Evolutionary conservation across 2,113 vertebrate species (phyloP).

Genomic region (Todiramphus saurophagus): DNA sequence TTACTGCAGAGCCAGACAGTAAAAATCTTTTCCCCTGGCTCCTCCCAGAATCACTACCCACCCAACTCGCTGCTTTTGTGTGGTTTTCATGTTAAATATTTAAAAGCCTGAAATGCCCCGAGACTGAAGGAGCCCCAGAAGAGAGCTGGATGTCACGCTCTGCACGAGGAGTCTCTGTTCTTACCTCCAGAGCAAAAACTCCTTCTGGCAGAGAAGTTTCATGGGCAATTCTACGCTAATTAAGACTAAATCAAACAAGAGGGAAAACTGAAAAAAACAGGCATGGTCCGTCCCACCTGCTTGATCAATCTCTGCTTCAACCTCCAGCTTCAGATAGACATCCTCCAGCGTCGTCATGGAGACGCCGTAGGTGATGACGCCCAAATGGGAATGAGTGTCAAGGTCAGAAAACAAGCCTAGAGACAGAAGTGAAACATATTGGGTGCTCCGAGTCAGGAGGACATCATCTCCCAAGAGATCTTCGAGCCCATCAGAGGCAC

Average conservation of each 20-base stretch:
- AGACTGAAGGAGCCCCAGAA: neutral
- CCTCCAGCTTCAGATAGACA: slow-evolving; percentile 93
- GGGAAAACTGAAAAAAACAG: neutral
- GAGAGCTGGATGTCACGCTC: neutral
- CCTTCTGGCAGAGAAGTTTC: accelerated
- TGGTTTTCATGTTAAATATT: neutral
- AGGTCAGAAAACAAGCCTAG: slow-evolving; percentile 90
- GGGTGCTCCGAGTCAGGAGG: neutral
- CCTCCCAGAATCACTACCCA: neutral
- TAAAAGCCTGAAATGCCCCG: accelerated
- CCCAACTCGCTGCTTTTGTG: neutral
- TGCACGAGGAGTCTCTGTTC: accelerated
- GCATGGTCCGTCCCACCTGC: slow-evolving; percentile 76
- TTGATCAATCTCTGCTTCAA: slow-evolving; percentile 92
- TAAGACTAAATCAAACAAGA: accelerated
- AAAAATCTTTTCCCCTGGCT: neutral
- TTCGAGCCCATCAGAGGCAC: neutral
- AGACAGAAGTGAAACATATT: neutral
- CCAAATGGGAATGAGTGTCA: slow-evolving; percentile 83
- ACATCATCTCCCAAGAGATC: neutral
- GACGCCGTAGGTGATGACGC: slow-evolving; percentile 91
- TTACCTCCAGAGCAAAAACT: neutral
- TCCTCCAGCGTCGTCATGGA: slow-evolving; percentile 98
- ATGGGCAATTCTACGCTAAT: accelerated
- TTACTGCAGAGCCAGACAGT: neutral